phyloP scores from a whole-genome alignment of 1,140 invertebrate species.

The Chironomus striatipennis region DNA sequence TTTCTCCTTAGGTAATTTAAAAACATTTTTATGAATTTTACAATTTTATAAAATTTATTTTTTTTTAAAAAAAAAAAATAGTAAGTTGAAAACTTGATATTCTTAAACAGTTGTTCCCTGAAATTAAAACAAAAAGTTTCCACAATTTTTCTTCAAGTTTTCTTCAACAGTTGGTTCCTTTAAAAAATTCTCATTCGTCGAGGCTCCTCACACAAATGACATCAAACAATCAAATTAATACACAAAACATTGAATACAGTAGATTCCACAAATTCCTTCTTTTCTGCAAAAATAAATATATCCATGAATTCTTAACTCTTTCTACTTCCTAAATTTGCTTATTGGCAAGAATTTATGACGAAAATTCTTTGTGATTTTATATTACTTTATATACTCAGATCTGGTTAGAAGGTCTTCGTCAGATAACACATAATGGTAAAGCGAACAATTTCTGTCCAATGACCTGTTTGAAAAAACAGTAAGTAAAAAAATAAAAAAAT shows the following conservation, averaged over 20 bases:
- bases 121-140: too few relatives aligned
- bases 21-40: too few relatives aligned
- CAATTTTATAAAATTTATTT: too few relatives aligned
- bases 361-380: conserved; percentile 25
- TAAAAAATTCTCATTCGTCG: too few relatives aligned
- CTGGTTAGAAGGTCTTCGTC: conserved; percentile 90
- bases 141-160: too few relatives aligned
- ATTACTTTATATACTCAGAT: conserved; percentile 54
- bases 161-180: too few relatives aligned
- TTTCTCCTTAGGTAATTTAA: too few relatives aligned
- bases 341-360: neutral
- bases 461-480: conserved; percentile 99
- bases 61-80: too few relatives aligned
- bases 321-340: neutral
- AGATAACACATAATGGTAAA: conserved; percentile 97
- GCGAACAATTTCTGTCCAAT: conserved; percentile 98
- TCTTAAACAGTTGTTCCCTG: too few relatives aligned
- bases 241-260: neutral
- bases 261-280: neutral
- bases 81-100: too few relatives aligned
- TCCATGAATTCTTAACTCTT: neutral
- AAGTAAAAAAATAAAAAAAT: too few relatives aligned
- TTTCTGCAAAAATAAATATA: neutral
- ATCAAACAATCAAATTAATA: neutral
- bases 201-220: too few relatives aligned